Evolutionary conservation across 2,888 invertebrate genomes (phyloP).

Genomic region (Acleris cristana): DNA sequence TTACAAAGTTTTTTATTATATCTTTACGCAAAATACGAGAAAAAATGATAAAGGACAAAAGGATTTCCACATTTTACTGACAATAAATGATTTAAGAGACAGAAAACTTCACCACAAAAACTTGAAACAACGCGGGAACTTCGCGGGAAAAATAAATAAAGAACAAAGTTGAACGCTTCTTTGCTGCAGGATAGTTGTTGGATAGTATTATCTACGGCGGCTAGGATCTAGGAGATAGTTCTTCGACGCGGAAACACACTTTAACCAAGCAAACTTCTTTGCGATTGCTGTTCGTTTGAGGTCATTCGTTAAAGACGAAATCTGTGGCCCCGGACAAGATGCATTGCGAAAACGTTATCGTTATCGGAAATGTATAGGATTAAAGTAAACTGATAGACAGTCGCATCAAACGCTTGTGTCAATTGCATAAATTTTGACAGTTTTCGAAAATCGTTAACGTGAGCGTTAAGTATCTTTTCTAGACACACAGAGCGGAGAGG

Average conservation of each 20-base stretch:
- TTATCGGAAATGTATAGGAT: too few relatives aligned
- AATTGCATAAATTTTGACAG: too few relatives aligned
- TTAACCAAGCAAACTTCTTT: slow-evolving; percentile 31
- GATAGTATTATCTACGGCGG: slow-evolving; percentile 10
- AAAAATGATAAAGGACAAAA: background rate
- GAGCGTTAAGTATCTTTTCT: too few relatives aligned
- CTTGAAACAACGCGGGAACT: slow-evolving; percentile 28
- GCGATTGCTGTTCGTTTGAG: slow-evolving; percentile 9
- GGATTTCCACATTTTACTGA: slow-evolving; percentile 10
- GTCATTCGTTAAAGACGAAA: background rate
- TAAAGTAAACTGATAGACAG: too few relatives aligned
- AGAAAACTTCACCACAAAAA: slow-evolving; percentile 36
- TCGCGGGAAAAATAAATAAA: slow-evolving; percentile 32
- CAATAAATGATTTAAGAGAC: slow-evolving; percentile 32
- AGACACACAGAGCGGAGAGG: too few relatives aligned
- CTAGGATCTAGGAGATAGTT: slow-evolving; percentile 22
- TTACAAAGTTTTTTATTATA: too few relatives aligned
- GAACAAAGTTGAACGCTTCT: slow-evolving; percentile 27
- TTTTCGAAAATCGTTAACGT: background rate
- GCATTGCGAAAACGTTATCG: too few relatives aligned
- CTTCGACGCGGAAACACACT: slow-evolving; percentile 38
- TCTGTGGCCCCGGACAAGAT: too few relatives aligned
- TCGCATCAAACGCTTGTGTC: too few relatives aligned
- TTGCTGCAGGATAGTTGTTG: background rate
- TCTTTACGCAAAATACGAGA: too few relatives aligned